Conservation (phyloP, 2,888 invertebrate genomes). For the Notocelia uddmanniana region DNA sequence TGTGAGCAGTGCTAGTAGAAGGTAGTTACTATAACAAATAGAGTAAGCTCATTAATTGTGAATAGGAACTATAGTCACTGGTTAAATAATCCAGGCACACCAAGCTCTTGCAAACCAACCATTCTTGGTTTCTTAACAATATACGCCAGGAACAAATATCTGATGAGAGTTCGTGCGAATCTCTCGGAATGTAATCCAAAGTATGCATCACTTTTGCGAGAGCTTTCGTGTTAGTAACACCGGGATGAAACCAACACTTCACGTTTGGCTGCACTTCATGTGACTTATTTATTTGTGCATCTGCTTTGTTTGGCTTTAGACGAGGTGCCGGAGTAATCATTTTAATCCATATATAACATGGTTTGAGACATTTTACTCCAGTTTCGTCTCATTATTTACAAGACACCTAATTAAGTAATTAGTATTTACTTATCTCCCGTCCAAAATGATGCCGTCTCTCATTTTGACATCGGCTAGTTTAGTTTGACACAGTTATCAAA, state of each 20-base stretch:
- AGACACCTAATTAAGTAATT: too few species aligned
- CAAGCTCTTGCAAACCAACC: background rate
- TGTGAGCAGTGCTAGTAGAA: background rate
- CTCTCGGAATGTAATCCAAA: too few species aligned
- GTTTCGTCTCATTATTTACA: background rate
- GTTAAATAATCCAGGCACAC: background rate
- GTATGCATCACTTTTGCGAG: background rate
- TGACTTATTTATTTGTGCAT: background rate
- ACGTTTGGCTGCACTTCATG: background rate
- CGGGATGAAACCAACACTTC: background rate
- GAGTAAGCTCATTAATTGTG: too few species aligned
- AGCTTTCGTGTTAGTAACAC: background rate
- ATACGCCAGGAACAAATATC: background rate
- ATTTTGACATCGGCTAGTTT: background rate
- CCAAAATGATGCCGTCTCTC: background rate
- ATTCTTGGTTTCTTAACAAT: too few species aligned
- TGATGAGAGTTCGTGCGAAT: too few species aligned
- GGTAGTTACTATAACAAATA: background rate
- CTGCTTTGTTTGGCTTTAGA: background rate
- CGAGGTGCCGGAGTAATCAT: background rate
- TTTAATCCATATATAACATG: background rate
- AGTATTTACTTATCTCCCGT: constrained; percentile 13
- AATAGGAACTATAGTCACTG: background rate
- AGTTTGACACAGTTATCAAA: background rate
- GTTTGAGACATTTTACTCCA: constrained; percentile 1